A percentile compares a stretch with the other conserved stretches of the same genome.
Evolutionary conservation across 2,888 invertebrate genomes (phyloP).

Genomic region (Brenthis hecate): DNA sequence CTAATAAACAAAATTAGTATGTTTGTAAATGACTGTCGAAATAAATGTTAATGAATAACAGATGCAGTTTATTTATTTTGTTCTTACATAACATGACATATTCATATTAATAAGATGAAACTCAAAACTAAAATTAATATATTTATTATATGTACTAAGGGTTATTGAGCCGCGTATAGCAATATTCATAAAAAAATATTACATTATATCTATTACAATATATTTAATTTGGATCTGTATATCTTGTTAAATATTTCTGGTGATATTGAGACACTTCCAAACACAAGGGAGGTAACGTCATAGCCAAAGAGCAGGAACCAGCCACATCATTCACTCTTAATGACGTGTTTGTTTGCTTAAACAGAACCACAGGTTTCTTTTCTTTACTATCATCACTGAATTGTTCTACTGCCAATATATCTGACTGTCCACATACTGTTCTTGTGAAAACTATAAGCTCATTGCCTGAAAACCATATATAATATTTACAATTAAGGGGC

Average conservation of each 20-base stretch:
- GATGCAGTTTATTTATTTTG: constrained; percentile 28
- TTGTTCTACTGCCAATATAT: constrained; percentile 57
- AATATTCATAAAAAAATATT: too few species aligned
- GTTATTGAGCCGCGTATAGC: neutral
- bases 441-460: constrained; percentile 59
- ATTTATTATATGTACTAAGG: neutral
- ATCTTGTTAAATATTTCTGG: constrained; percentile 50
- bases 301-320: constrained; percentile 57
- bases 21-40: constrained; percentile 76
- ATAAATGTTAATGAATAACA: constrained; percentile 69
- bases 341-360: constrained; percentile 44
- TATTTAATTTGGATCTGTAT: constrained; percentile 40
- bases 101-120: neutral
- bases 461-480: constrained; percentile 54
- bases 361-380: constrained; percentile 48
- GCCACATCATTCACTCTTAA: constrained; percentile 61
- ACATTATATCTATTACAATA: neutral
- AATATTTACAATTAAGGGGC: neutral
- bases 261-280: constrained; percentile 52
- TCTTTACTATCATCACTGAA: constrained; percentile 42
- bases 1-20: constrained; percentile 61
- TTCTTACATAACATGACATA: neutral
- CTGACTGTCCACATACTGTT: constrained; percentile 48
- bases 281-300: constrained; percentile 51
- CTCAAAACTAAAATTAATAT: neutral